A percentile compares a stretch with the other conserved stretches of the same genome.
phyloP scores from a whole-genome alignment of 2,113 vertebrate species.

The Periophthalmodon schlosseri region DNA sequence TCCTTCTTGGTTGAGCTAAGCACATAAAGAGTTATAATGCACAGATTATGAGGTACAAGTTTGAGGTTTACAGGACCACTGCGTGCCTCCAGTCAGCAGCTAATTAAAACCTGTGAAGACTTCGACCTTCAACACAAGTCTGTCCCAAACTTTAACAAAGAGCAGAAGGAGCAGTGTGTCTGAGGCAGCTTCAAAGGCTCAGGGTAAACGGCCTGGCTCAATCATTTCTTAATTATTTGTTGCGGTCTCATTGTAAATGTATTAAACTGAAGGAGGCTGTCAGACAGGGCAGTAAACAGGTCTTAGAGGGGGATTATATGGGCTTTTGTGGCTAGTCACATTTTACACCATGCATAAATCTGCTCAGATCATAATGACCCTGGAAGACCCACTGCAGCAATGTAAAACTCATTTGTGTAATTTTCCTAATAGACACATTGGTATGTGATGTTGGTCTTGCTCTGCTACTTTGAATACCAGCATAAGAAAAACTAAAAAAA shows the following conservation, averaged over 20 bases:
- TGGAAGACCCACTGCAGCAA: constrained; percentile 18
- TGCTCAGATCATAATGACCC: constrained; percentile 30
- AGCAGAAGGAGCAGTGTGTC: constrained; percentile 35
- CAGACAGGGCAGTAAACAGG: constrained; percentile 53
- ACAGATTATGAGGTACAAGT: constrained; percentile 13
- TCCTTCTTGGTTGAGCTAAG: constrained; percentile 16
- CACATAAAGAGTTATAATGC: constrained; percentile 7
- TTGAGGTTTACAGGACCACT: constrained; percentile 24
- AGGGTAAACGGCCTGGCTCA: constrained; percentile 61
- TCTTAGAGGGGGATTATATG: constrained; percentile 56
- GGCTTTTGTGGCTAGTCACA: constrained; percentile 38
- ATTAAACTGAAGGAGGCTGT: constrained; percentile 49
- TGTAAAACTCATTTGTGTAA: background rate
- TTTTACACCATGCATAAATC: constrained; percentile 50
- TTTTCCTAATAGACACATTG: background rate
- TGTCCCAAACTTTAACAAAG: constrained; percentile 35
- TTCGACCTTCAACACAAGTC: constrained; percentile 44
- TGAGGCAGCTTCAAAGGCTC: constrained; percentile 41
- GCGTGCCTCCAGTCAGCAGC: constrained; percentile 27
- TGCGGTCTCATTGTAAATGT: constrained; percentile 54
- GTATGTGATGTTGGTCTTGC: background rate
- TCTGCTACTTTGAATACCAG: background rate
- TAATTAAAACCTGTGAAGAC: constrained; percentile 47
- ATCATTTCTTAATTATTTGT: constrained; percentile 67
- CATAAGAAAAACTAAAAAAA: no score